Base-by-base conservation (phyloP, 2,113 vertebrate species). In the Setophaga kirtlandii region DNA sequence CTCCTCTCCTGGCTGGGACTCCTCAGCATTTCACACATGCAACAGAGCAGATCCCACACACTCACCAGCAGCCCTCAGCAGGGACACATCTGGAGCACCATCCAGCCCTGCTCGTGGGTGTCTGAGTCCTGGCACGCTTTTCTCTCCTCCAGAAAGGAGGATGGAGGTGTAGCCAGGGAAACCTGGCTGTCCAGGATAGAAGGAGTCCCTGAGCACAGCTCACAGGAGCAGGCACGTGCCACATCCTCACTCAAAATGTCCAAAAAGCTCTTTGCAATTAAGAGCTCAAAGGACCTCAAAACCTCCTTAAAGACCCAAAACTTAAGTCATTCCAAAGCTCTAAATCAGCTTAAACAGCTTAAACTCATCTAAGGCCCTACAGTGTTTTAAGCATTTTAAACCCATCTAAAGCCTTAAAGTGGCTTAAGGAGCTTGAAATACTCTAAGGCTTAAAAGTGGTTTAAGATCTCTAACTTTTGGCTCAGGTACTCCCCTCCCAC, bases 351-450 rank as follows among this genome's bases (percentile, higher is more conserved):
- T 96, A 92, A 96, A 90, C 41, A 73, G 84, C 77, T 94, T 97
- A 89, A 95, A 95, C 25, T 88, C 74, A 71, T 87, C 44, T 83
- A 89, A 93, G 90, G 70, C 86, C 93, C 90, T 92, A 89, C 93
- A 95, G 93, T 92, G 86, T 94, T 95, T 92, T 92, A 96, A 97
- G 79, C 80, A 90, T 87, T 93, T 97, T 94, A 96, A 97, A 96
- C 83, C 95, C 87, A 93, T 50, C 95, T 95, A 91, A 96, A 96
- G 90, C 89, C 75, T 78, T 89, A 67, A 96, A 96, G 89, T 94
- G 82, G 87, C 58, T 93, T 96, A 94, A 94, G 67, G 59, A 88
- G 55, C 79, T 93, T 70, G 44, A 94, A 88, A 92, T 91, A 89
- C 60, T 92, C 65, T 28, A 64, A 94, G 74, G 63, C 44, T 92